Evolutionary conservation across 2,888 invertebrate genomes (phyloP).

Genomic region (Hyppa rectilinea): DNA sequence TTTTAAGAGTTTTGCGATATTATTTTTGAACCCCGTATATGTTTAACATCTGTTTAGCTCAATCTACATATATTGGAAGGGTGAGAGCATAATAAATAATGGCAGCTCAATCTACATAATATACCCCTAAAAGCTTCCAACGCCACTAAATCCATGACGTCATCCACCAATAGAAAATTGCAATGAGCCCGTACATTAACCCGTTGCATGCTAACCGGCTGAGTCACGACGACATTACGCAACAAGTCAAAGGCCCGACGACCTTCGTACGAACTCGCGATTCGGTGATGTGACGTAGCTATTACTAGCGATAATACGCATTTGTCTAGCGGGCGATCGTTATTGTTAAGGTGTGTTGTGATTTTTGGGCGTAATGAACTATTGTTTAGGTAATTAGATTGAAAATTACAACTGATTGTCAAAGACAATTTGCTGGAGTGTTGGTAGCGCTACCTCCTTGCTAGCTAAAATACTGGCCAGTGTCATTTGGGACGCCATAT

Average conservation of each 20-base stretch:
- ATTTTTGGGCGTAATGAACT: slow-evolving; percentile 18
- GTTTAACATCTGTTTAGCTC: not conserved
- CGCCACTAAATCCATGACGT: slow-evolving; percentile 33
- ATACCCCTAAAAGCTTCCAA: not conserved
- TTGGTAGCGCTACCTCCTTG: not conserved
- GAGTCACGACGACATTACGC: slow-evolving; percentile 68
- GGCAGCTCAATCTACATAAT: not conserved
- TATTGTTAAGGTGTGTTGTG: slow-evolving; percentile 17
- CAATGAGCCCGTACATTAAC: slow-evolving; percentile 58
- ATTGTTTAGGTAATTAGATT: not conserved
- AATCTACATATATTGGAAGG: not conserved
- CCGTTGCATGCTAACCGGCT: slow-evolving; percentile 54
- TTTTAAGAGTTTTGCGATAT: not conserved
- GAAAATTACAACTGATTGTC: not conserved
- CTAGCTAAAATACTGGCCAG: not conserved
- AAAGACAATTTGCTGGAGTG: not conserved
- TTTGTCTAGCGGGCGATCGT: slow-evolving; percentile 25
- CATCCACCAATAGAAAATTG: slow-evolving; percentile 50
- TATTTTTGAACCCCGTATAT: not conserved
- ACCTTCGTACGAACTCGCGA: slow-evolving; percentile 70
- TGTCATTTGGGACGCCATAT: not conserved
- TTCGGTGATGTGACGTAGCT: slow-evolving; percentile 54
- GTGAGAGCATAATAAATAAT: not conserved
- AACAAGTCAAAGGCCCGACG: slow-evolving; percentile 72
- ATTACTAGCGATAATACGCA: slow-evolving; percentile 10